Evolutionary conservation across 2,797 vertebrate species (phyloP), one percentile per base, ranked within the genome.

Genomic region (Apodemus agrarius): DNA sequence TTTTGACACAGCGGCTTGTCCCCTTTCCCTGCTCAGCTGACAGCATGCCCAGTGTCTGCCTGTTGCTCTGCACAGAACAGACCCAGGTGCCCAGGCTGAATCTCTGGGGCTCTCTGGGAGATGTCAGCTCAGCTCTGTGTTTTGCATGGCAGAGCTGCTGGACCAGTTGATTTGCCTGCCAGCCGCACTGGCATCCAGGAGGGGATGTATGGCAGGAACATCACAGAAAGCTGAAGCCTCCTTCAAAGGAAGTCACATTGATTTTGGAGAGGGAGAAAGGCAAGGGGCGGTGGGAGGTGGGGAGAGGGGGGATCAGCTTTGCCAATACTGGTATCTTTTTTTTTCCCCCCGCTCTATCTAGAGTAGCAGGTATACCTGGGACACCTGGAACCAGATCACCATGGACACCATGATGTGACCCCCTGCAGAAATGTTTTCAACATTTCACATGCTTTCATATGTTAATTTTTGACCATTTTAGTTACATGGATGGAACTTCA

Each of bases 1-100:
- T 98, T 98, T 97, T 98, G 98, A 98, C 98, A 98, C 94, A 84
- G 97, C 95, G 91, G 97, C 97, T 94, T 96, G 98, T 98, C 98
- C 98, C 98, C 98, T 98, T 94, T 93, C 97, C 83, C 98, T 65
- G 97, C 97, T 97, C 97, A 34, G 98, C 98, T 98, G 98, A 98
- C 98, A 98, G 98, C 96, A 85, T 54, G 93, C 97, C 96, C 43
- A 74, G 97, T 1, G 37, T 95, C 96, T 89, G 97, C 98, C 98
- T 63, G 6, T 96, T 96, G 98, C 98, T 98, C 86, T 0, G 75
- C 46, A 80, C 31, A 7, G 95, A 97, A 97, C 96, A 96, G 98
- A 97, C 97, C 97, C 98, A 96, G 98, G 97, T 97, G 98, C 98
- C 98, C 97, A 86, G 95, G 97, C 92, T 17, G 57, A 95, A 93